Conservation (phyloP, 2,888 invertebrate species). For the Drosophila sordidapex region DNA sequence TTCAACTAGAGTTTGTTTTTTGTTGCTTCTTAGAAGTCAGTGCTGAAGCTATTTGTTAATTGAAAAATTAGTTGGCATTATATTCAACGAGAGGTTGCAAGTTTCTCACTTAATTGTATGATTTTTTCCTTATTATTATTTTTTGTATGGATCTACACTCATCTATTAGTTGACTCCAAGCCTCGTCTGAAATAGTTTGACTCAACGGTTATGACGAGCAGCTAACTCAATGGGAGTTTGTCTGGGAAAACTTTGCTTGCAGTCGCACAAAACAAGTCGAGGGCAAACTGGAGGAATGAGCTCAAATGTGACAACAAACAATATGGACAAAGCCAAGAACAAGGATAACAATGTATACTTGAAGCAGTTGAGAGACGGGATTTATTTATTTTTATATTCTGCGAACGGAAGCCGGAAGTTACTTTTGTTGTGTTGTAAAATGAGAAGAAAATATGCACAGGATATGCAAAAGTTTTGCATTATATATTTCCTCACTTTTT, state of each 20-base stretch:
- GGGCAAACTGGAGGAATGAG: constrained; percentile 44
- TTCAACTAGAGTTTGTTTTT: constrained; percentile 1
- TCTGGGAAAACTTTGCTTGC: constrained; percentile 61
- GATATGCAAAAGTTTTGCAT: constrained; percentile 78
- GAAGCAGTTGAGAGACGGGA: constrained; percentile 39
- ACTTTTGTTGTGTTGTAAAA: constrained; percentile 73
- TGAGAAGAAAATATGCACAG: constrained; percentile 70
- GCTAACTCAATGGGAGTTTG: constrained; percentile 7
- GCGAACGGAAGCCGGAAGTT: constrained; percentile 74
- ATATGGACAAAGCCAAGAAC: constrained; percentile 33
- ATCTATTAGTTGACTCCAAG: background rate
- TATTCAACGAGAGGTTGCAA: background rate
- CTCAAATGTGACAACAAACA: constrained; percentile 54
- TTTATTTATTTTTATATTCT: constrained; percentile 66
- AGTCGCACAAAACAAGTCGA: constrained; percentile 51
- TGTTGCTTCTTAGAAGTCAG: background rate
- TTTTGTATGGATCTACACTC: background rate
- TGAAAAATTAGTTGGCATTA: background rate
- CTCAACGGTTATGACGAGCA: constrained; percentile 52
- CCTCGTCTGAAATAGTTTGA: background rate
- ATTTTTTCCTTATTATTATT: background rate
- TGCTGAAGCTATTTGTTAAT: background rate
- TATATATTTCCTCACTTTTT: constrained; percentile 42
- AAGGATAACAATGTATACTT: constrained; percentile 21
- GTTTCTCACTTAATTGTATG: background rate